Evolutionary conservation across 2,797 vertebrate species (phyloP).

Genomic region (Dallia pectoralis): DNA sequence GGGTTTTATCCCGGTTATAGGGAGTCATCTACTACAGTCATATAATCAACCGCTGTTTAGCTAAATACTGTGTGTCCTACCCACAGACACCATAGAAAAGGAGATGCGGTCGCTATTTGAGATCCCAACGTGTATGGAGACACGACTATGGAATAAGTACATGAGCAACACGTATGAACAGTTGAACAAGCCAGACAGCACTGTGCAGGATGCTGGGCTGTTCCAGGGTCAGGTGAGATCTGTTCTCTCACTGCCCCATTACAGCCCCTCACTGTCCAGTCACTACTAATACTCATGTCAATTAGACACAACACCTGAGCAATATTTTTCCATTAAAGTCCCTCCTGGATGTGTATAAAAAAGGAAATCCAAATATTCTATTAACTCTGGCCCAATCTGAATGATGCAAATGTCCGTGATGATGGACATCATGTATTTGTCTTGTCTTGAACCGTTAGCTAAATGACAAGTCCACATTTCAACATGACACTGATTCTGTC

Average conservation of each 20-base stretch:
- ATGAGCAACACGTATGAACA: conserved; percentile 93
- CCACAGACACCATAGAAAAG: conserved; percentile 89
- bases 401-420: no score
- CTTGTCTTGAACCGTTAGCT: no score
- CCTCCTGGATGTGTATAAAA: no score
- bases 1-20: not conserved
- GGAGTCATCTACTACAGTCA: not conserved
- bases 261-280: not conserved
- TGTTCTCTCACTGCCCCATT: no score
- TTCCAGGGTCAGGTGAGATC: conserved; percentile 91
- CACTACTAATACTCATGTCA: no score
- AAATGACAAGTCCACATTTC: no score
- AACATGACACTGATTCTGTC: no score
- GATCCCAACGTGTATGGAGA: conserved; percentile 88
- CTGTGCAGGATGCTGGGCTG: conserved; percentile 93
- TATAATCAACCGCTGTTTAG: not conserved
- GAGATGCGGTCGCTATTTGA: conserved; percentile 91
- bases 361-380: not conserved
- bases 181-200: conserved; percentile 92
- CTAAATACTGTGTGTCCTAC: not conserved
- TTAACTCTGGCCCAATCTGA: not conserved
- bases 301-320: not conserved
- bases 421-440: no score
- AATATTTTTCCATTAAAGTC: no score
- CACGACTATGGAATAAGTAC: conserved; percentile 94